These are phyloP conservation scores for Epinephelus fuscoguttatus DNA, from an alignment of 2,113 vertebrate species.

Conservation along the genomic window DNA sequence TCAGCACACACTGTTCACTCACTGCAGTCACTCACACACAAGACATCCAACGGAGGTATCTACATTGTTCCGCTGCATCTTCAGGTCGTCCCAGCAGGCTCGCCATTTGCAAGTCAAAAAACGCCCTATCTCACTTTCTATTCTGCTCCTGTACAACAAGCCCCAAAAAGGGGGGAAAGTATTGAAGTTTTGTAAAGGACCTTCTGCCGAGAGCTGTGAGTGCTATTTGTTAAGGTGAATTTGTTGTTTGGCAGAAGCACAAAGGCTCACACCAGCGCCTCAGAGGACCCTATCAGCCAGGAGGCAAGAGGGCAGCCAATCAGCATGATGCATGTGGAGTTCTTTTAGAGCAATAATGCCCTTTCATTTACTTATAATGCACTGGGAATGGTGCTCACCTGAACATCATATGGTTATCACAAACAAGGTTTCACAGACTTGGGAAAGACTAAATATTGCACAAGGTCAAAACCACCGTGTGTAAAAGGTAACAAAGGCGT, in stretches of 20 bases:
- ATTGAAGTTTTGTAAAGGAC: slow-evolving; percentile 13
- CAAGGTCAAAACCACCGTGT: background rate
- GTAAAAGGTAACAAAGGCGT: slow-evolving; percentile 1
- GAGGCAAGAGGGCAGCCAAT: slow-evolving; percentile 19
- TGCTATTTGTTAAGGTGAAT: slow-evolving; percentile 23
- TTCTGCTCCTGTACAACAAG: background rate
- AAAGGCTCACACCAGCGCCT: slow-evolving; percentile 6
- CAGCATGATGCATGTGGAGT: slow-evolving; percentile 10
- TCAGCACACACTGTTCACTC: background rate
- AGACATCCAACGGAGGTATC: background rate
- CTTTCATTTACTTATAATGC: slow-evolving; percentile 18
- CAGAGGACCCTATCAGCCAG: background rate
- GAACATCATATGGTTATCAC: background rate
- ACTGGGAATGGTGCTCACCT: background rate
- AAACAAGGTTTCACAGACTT: background rate
- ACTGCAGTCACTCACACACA: background rate
- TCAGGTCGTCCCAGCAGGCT: background rate
- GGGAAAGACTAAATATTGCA: background rate
- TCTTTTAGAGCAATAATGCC: slow-evolving; percentile 9
- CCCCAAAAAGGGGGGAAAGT: background rate
- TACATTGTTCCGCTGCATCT: background rate
- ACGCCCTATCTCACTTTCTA: background rate
- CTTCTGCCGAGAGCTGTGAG: slow-evolving; percentile 4
- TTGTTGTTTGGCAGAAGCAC: slow-evolving; percentile 24
- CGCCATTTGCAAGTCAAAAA: background rate